phyloP scores from a whole-genome alignment of 2,113 vertebrate genomes.

The Plecotus auritus region DNA sequence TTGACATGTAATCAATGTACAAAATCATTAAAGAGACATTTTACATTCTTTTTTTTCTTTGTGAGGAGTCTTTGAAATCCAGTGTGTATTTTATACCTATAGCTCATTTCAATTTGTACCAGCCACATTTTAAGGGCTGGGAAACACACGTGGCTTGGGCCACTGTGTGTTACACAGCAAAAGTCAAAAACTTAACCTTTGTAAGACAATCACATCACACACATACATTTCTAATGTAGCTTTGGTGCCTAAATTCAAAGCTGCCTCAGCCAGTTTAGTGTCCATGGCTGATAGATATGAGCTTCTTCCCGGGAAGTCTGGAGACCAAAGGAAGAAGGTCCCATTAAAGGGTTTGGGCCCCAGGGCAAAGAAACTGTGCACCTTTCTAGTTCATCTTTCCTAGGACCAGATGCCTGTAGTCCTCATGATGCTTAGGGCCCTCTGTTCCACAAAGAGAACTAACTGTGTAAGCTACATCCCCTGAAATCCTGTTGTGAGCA shows the following conservation, averaged over 20 bases:
- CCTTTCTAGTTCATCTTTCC: not conserved
- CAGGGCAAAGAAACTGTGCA: not conserved
- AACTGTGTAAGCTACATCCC: not conserved
- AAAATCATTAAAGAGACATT: not conserved
- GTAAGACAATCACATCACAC: too few species aligned
- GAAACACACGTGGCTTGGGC: rapidly evolving
- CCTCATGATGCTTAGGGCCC: too few species aligned
- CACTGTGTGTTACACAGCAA: not conserved
- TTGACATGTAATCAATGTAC: not conserved
- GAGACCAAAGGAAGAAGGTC: not conserved
- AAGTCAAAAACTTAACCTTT: not conserved
- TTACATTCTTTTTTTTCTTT: not conserved
- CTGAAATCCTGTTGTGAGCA: not conserved
- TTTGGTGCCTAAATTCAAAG: not conserved
- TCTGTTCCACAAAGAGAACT: not conserved
- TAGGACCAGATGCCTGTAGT: not conserved
- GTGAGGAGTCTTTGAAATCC: not conserved
- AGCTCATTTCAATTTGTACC: not conserved
- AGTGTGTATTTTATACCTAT: not conserved
- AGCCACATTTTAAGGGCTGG: not conserved
- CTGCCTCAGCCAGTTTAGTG: not conserved
- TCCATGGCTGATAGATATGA: not conserved
- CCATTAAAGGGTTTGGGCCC: not conserved
- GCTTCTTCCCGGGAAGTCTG: not conserved
- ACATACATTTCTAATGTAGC: not conserved